Conservation (phyloP, 2,797 vertebrate genomes). For the Coccyzus lansbergi region DNA sequence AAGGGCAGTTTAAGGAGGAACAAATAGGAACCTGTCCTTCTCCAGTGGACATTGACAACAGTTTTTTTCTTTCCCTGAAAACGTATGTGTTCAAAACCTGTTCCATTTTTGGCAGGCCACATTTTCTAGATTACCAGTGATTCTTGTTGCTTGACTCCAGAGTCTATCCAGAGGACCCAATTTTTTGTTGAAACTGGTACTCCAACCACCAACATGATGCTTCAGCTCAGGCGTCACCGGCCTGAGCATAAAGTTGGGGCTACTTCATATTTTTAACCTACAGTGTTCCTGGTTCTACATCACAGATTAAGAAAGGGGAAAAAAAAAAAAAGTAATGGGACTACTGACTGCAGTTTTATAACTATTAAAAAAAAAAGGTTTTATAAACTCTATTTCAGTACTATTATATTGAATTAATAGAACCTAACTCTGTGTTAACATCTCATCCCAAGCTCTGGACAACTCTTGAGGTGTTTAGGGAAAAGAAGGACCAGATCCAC, state of each 20-base stretch:
- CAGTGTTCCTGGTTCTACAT: background rate
- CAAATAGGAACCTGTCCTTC: background rate
- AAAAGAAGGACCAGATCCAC: background rate
- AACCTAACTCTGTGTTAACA: background rate
- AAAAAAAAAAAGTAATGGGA: background rate
- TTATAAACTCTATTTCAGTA: background rate
- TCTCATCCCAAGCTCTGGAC: background rate
- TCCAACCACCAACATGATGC: background rate
- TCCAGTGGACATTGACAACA: background rate
- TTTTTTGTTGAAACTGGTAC: background rate
- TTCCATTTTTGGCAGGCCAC: background rate
- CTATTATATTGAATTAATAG: background rate
- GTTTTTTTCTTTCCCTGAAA: background rate
- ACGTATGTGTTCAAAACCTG: background rate
- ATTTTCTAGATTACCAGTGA: background rate
- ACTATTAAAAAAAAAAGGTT: background rate
- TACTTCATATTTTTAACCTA: background rate
- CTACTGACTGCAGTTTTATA: background rate
- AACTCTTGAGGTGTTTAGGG: background rate
- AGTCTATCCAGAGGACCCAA: background rate
- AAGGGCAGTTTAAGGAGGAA: background rate
- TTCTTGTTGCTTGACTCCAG: background rate
- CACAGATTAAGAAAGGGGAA: background rate
- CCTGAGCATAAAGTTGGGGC: background rate
- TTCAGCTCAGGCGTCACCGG: background rate